These are phyloP conservation scores for Morone chrysops DNA, from an alignment of 2,113 vertebrate genomes.

Conservation along the genomic window DNA sequence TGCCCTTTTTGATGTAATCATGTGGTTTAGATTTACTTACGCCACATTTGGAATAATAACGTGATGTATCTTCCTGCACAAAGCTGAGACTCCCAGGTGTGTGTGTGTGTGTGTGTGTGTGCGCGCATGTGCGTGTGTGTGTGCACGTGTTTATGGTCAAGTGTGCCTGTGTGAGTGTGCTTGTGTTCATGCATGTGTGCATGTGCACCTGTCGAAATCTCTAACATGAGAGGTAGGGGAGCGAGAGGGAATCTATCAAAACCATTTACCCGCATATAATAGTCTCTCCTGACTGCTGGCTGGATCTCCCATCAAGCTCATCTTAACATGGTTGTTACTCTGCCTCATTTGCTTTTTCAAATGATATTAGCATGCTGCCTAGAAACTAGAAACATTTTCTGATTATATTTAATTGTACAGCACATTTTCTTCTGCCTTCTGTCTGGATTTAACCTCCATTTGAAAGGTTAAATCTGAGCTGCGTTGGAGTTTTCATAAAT, in stretches of 20 bases:
- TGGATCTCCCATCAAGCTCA: slow-evolving; percentile 41
- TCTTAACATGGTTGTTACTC: slow-evolving; percentile 55
- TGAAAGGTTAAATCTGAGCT: slow-evolving; percentile 44
- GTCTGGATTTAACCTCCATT: slow-evolving; percentile 22
- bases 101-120: not conserved
- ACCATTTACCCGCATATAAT: slow-evolving; percentile 51
- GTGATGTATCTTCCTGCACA: slow-evolving; percentile 3
- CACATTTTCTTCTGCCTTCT: slow-evolving; percentile 14
- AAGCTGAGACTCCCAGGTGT: slow-evolving; percentile 21
- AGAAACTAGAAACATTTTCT: slow-evolving; percentile 32
- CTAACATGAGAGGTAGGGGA: slow-evolving; percentile 28
- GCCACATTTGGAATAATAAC: slow-evolving; percentile 53
- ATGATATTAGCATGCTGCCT: slow-evolving; percentile 35
- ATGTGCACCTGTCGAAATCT: slow-evolving; percentile 55
- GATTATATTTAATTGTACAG: not conserved
- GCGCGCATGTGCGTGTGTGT: not conserved
- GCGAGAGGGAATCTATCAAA: slow-evolving; percentile 59
- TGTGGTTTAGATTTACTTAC: slow-evolving; percentile 36
- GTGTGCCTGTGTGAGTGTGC: not conserved
- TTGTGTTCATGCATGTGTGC: slow-evolving; percentile 50
- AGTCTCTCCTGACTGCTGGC: slow-evolving; percentile 39
- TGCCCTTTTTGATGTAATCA: slow-evolving; percentile 28
- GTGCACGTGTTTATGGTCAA: not conserved
- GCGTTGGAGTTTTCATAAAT: slow-evolving; percentile 4
- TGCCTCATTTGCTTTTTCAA: slow-evolving; percentile 60